These are phyloP conservation scores for Megalops atlanticus DNA, from an alignment of 2,113 vertebrate species.

Conservation along the genomic window DNA sequence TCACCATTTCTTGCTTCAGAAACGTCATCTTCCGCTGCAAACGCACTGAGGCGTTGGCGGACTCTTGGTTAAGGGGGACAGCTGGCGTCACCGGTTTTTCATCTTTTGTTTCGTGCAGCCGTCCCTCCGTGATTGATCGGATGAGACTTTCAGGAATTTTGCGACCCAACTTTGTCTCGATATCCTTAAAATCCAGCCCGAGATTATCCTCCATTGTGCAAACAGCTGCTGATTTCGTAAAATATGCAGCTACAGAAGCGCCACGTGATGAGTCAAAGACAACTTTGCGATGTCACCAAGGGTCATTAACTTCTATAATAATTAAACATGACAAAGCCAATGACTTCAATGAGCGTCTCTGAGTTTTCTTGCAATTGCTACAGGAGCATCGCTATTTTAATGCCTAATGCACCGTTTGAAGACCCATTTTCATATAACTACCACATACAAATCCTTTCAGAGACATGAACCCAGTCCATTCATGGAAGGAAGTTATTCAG, in stretches of 20 bases:
- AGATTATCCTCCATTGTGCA: slow-evolving; percentile 63
- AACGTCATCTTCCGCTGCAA: slow-evolving; percentile 71
- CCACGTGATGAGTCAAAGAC: not conserved
- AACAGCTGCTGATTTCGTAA: not conserved
- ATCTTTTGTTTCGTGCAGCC: slow-evolving; percentile 8
- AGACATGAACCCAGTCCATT: not conserved
- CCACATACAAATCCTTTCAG: not conserved
- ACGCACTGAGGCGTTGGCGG: slow-evolving; percentile 54
- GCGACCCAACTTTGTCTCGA: slow-evolving; percentile 76
- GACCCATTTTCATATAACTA: not conserved
- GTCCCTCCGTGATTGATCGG: slow-evolving; percentile 69
- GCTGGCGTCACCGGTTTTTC: not conserved
- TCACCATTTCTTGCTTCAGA: slow-evolving; percentile 76
- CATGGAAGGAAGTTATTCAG: not conserved
- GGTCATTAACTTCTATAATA: not conserved
- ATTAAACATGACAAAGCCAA: not conserved
- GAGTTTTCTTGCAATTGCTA: not conserved
- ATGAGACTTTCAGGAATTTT: slow-evolving; percentile 75
- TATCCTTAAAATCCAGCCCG: slow-evolving; percentile 67
- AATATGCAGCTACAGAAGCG: slow-evolving; percentile 10
- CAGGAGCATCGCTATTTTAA: not conserved
- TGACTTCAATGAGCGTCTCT: not conserved
- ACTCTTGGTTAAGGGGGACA: not conserved
- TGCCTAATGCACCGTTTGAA: not conserved
- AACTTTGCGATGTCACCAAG: slow-evolving; percentile 1